Evolutionary conservation across 1,140 invertebrate genomes (phyloP).

Genomic region (Ceratina japonica): DNA sequence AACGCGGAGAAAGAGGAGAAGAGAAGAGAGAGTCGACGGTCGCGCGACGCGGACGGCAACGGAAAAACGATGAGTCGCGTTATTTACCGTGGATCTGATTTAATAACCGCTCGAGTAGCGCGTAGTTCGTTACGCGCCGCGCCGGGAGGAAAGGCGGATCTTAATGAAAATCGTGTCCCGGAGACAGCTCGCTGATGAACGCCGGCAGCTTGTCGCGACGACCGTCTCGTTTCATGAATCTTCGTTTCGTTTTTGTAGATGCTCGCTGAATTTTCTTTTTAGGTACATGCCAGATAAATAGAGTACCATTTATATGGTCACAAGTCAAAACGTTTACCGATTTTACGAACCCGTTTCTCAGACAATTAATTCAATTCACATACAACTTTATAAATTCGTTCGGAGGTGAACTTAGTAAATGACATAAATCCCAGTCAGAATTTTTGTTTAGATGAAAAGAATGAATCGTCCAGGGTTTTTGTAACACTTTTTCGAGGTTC

Average conservation of each 20-base stretch:
- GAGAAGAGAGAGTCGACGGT: neutral
- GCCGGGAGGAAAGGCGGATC: conserved; percentile 12
- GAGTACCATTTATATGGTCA: too few species aligned
- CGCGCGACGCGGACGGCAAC: neutral
- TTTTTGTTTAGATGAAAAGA: neutral
- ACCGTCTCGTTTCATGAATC: conserved; percentile 4
- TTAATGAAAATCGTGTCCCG: conserved; percentile 35
- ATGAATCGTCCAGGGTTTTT: neutral
- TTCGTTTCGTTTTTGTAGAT: neutral
- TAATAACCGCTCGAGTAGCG: conserved; percentile 53
- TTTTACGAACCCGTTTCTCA: too few species aligned
- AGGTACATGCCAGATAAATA: too few species aligned
- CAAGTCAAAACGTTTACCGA: too few species aligned
- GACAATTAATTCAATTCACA: too few species aligned
- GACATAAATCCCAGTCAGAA: too few species aligned
- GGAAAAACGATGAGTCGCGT: conserved; percentile 41
- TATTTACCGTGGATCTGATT: conserved; percentile 55
- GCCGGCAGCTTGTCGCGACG: neutral
- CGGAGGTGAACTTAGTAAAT: too few species aligned
- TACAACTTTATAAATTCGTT: too few species aligned
- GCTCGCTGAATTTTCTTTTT: too few species aligned
- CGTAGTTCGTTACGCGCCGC: conserved; percentile 30
- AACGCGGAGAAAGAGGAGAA: conserved; percentile 11
- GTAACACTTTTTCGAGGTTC: neutral
- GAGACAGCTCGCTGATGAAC: conserved; percentile 7